These are phyloP conservation scores for Datnioides undecimradiatus DNA, from an alignment of 2,113 vertebrate species.

Conservation along the genomic window DNA sequence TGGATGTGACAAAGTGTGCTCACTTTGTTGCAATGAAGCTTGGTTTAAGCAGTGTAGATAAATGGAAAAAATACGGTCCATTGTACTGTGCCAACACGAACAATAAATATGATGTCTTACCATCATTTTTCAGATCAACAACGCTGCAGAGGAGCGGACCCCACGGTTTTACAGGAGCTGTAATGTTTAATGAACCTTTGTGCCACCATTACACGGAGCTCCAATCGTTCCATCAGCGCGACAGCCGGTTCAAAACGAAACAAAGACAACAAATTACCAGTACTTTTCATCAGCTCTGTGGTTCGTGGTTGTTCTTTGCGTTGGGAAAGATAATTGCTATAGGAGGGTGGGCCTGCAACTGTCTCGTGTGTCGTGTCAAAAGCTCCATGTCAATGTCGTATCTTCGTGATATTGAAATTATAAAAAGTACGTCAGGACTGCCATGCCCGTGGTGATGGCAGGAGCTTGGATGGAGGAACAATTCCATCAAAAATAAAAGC, in stretches of 20 bases:
- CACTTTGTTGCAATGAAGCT: conserved; percentile 4
- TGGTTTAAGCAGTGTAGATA: not conserved
- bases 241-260: conserved; percentile 1
- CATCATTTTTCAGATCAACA: conserved; percentile 6
- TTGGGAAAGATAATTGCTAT: not conserved
- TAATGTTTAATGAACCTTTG: not conserved
- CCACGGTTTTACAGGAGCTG: not conserved
- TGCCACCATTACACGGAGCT: not conserved
- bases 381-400: not conserved
- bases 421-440: not conserved
- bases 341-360: not conserved
- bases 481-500: not conserved
- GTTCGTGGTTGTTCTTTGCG: conserved; percentile 8
- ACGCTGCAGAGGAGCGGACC: not conserved
- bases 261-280: not conserved
- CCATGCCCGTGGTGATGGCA: not conserved
- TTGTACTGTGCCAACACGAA: not conserved
- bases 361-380: not conserved
- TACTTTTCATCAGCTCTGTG: not conserved
- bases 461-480: not conserved
- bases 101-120: conserved; percentile 8
- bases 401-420: not conserved
- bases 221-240: not conserved
- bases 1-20: conserved; percentile 22
- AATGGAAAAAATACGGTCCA: not conserved